Base-by-base conservation (phyloP, 2,113 vertebrate species). In the Hemichromis elongatus region DNA sequence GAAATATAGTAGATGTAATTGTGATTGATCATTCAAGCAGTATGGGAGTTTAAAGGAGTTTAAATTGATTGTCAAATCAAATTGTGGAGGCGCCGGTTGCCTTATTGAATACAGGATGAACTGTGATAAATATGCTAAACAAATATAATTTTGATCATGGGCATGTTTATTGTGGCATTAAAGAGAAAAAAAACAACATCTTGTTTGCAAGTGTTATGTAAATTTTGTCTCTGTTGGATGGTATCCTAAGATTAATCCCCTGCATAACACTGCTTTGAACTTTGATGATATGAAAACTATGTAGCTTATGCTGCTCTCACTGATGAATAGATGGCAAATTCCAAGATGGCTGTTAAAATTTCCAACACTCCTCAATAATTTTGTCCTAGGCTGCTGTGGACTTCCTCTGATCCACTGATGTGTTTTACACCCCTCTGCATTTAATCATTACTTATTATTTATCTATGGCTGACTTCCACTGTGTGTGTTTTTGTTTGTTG, bases 51-150 rank as follows among this genome's bases (percentile, higher is more conserved):
- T 83, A 68, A 92, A 89, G 40, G 73, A 57, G 40, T 57, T 83
- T 83, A 68, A 92, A 89, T 82, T 86, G 86, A 88, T 66, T 37
- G 79, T 86, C 52, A 37, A 83, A 86, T 84, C 80, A 87, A 88
- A 87, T 78, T 53, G 80, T 26, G 26, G 42, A 75, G 24, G 42
- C 4, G 4, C 26, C 1, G 1, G 45, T 50, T 75, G 68, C 42
- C 68, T 30, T 14, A 19, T n/a, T 75, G 16, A 75, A 30, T 30
- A 75, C 42, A 2, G 26, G 42, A 75, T 50, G 42, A 50, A 47
- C 68, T 75, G 6, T 30, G 42, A 50, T 50, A 8, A 75, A 50
- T 16, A 30, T 19, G 16, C 42, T 19, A 42, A 50, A 73, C 26
- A 50, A 50, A 75, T n/a, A n/a, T 50, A 18, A 50, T 30, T 18